These are phyloP conservation scores for Scaptomyza montana DNA, from an alignment of 1,140 invertebrate species.

Conservation along the genomic window DNA sequence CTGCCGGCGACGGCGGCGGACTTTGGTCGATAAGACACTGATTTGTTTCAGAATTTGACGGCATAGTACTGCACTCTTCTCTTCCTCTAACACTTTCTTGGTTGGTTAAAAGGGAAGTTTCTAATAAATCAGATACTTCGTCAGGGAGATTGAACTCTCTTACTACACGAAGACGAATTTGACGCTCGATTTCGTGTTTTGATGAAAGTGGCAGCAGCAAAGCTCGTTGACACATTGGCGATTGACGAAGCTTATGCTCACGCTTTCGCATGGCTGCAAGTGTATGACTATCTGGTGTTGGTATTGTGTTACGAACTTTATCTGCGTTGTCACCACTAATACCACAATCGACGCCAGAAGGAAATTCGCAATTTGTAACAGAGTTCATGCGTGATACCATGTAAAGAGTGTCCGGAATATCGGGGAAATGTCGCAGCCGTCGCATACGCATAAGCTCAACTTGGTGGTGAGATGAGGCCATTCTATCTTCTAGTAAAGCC, in stretches of 20 bases:
- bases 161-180: conserved; percentile 94
- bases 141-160: conserved; percentile 97
- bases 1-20: conserved; percentile 77
- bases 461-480: conserved; percentile 86
- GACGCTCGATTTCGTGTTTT: conserved; percentile 89
- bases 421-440: conserved; percentile 87
- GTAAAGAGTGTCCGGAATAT: conserved; percentile 96
- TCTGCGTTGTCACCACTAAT: conserved; percentile 87
- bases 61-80: conserved; percentile 39
- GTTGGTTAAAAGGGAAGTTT: conserved; percentile 83
- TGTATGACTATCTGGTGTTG: conserved; percentile 89
- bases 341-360: conserved; percentile 85
- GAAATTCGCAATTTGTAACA: conserved; percentile 84
- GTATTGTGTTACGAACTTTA: conserved; percentile 86
- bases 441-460: conserved; percentile 90
- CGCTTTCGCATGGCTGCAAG: conserved; percentile 93
- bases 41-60: conserved; percentile 42
- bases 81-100: conserved; percentile 24
- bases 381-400: conserved; percentile 89
- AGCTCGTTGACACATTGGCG: conserved; percentile 91
- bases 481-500: conserved; percentile 92
- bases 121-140: conserved; percentile 92
- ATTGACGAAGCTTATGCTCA: conserved; percentile 92
- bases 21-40: conserved; percentile 63
- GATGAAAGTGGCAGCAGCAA: conserved; percentile 90